These are phyloP conservation scores for Archips crataeganus DNA, from an alignment of 2,888 invertebrate genomes.

Conservation along the genomic window DNA sequence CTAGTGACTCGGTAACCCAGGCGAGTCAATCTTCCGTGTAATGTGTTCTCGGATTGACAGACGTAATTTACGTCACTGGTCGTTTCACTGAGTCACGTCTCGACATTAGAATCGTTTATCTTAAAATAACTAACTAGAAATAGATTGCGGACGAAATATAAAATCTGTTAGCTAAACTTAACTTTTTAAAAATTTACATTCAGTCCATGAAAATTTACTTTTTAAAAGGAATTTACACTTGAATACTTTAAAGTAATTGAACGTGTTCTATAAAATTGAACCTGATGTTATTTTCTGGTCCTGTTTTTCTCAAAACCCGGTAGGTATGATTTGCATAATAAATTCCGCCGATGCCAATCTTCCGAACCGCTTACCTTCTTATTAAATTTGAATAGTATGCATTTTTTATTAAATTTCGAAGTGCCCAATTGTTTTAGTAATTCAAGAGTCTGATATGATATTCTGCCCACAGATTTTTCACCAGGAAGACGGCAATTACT, in stretches of 20 bases:
- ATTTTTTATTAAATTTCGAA: conserved; percentile 39
- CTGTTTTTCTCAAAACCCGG: conserved; percentile 50
- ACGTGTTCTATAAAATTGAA: conserved; percentile 27
- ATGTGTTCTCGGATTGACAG: conserved; percentile 6
- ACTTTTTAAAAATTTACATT: not conserved
- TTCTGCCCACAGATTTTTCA: conserved; percentile 46
- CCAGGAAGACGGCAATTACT: conserved; percentile 57
- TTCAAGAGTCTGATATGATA: conserved; percentile 42
- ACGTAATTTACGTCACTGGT: conserved; percentile 6
- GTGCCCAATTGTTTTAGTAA: conserved; percentile 48
- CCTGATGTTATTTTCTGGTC: conserved; percentile 46
- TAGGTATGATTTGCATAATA: conserved; percentile 54
- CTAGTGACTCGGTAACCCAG: conserved; percentile 2
- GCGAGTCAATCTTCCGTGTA: not conserved
- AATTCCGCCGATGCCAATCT: conserved; percentile 52
- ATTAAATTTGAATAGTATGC: conserved; percentile 53
- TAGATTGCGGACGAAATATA: not conserved
- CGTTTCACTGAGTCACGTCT: conserved; percentile 5
- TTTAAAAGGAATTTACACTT: not conserved
- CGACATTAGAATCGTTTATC: not conserved
- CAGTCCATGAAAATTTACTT: not conserved
- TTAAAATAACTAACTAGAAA: conserved; percentile 2
- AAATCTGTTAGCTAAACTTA: not conserved
- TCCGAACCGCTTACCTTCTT: conserved; percentile 45
- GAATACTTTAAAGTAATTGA: not conserved